Evolutionary conservation across 2,113 vertebrate genomes (phyloP).

Genomic region (Toxotes chatareus): DNA sequence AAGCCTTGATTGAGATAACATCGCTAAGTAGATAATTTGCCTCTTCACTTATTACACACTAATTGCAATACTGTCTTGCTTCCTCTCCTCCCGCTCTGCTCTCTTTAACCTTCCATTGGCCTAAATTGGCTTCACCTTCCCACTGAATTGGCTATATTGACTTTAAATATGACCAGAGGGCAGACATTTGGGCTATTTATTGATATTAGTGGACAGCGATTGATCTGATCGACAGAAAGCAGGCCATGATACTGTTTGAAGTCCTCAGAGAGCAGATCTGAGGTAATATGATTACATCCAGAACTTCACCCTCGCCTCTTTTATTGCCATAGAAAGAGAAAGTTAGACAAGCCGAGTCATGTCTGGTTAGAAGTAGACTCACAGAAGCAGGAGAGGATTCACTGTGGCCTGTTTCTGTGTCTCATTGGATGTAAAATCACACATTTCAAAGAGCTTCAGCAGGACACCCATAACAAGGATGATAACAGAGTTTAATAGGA

Average conservation of each 20-base stretch:
- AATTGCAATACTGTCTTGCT: conserved; percentile 33
- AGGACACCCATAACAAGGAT: conserved; percentile 30
- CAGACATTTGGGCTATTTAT: conserved; percentile 31
- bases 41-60: conserved; percentile 49
- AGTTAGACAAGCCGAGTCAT: conserved; percentile 34
- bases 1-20: conserved; percentile 21
- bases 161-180: conserved; percentile 50
- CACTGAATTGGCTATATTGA: conserved; percentile 54
- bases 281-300: conserved; percentile 49
- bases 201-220: conserved; percentile 37
- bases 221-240: conserved; percentile 54
- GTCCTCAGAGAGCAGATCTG: conserved; percentile 34
- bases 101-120: conserved; percentile 10
- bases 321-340: not conserved
- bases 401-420: conserved; percentile 3
- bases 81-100: conserved; percentile 25
- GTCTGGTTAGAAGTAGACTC: conserved; percentile 8
- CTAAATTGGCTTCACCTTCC: conserved; percentile 39
- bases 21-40: conserved; percentile 41
- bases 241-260: conserved; percentile 18
- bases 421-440: conserved; percentile 30
- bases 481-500: conserved; percentile 58
- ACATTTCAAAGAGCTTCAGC: conserved; percentile 37
- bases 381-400: conserved; percentile 3
- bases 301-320: conserved; percentile 16